Base-by-base conservation (phyloP, 2,888 invertebrate genomes). In the Phalangium opilio region DNA sequence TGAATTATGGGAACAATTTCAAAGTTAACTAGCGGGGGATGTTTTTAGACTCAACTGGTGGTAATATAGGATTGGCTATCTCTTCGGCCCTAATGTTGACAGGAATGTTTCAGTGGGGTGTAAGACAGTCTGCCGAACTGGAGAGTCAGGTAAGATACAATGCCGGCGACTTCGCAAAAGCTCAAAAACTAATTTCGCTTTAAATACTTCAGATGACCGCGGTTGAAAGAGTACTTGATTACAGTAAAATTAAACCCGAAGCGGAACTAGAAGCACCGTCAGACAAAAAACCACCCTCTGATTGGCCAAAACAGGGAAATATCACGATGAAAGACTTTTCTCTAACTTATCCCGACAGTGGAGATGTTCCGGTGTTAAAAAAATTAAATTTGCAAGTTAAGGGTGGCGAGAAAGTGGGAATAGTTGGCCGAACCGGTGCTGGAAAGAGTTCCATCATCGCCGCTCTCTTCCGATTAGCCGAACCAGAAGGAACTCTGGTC, bases 201-300 rank as follows among this genome's bases (percentile, higher is more conserved):
- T 34, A 3, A 14, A 34, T 34, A 2, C 35, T n/a, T 4, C 3
- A 53, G 50, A 58, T 58, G 58, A 58, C 56, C 7, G 55, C 55
- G 4, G 91, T 93, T 0, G 93, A 95, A 67, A 75, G 87, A 44
- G 77, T 87, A 2, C 63, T 82, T 19, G 82, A 86, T 61, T 87
- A 83, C 64, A 77, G 79, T 1, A 71, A 77, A 14, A 64, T 87
- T 20, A 78, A 80, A 1, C 72, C 78, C 38, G 86, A 87, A 65
- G 75, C 75, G 1, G 71, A 73, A 0, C 68, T 76, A 17, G 76
- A 75, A 15, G 76, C 78, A 0, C 55, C 56, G 10, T 54, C 58
- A 3, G 59, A 61, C 8, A 61, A 60, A 41, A 64, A 65, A 5
- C 64, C 66, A 0, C 63, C 64, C 0, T 45, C 57, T n/a, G 55